phyloP scores from a whole-genome alignment of 1,140 invertebrate species.

The Drosophila parvula region DNA sequence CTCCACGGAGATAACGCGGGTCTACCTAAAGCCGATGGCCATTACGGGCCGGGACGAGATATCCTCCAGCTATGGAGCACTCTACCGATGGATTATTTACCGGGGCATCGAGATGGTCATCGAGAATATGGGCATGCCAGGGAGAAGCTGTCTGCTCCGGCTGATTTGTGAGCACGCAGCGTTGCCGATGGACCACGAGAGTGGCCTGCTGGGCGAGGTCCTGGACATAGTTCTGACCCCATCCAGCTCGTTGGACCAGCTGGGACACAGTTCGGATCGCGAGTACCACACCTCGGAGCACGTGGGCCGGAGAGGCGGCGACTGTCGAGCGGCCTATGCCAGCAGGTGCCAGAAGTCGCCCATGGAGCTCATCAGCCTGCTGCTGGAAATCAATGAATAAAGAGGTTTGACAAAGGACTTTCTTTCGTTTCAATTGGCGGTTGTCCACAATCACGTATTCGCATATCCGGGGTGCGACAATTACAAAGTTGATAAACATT shows the following conservation, averaged over 20 bases:
- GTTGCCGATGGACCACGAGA: conserved; percentile 87
- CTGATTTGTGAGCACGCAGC: conserved; percentile 90
- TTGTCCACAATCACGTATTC: conserved; percentile 42
- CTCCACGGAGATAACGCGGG: conserved; percentile 57
- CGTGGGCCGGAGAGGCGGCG: conserved; percentile 54
- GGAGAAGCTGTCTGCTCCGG: conserved; percentile 88
- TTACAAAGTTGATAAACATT: conserved; percentile 80
- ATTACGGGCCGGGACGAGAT: conserved; percentile 51
- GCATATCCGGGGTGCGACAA: conserved; percentile 56
- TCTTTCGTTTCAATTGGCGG: conserved; percentile 12
- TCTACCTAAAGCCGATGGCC: conserved; percentile 64
- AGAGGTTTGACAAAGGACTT: neutral
- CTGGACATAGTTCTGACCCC: conserved; percentile 88
- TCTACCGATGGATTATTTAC: conserved; percentile 80
- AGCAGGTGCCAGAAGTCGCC: conserved; percentile 54
- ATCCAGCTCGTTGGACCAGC: conserved; percentile 57
- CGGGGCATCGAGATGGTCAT: conserved; percentile 72
- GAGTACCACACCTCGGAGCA: conserved; percentile 61
- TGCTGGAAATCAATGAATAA: conserved; percentile 57
- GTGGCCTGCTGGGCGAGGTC: conserved; percentile 88
- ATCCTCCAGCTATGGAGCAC: conserved; percentile 34
- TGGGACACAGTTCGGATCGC: conserved; percentile 29
- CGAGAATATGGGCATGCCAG: conserved; percentile 86
- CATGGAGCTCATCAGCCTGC: conserved; percentile 49
- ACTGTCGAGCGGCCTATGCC: conserved; percentile 46